Percentiles rank a stretch among this genome's conserved stretches.
Evolutionary conservation across 2,797 vertebrate species (phyloP).

Genomic region (Sebastes paucispinis): DNA sequence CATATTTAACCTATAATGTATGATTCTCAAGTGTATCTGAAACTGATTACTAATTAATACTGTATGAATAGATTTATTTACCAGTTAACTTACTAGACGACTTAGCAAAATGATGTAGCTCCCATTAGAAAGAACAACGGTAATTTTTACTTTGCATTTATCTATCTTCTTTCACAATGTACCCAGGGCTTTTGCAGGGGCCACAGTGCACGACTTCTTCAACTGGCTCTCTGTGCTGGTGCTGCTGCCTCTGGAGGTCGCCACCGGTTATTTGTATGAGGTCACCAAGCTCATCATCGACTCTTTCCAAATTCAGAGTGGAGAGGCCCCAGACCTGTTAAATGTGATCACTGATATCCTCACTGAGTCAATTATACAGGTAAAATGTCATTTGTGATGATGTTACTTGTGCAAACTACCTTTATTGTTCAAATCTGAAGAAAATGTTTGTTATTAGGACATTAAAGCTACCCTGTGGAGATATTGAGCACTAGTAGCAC

Average conservation of each 20-base stretch:
- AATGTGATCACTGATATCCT: slow-evolving; percentile 95
- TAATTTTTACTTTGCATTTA: neutral
- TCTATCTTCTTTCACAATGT: neutral
- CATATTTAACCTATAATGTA: neutral
- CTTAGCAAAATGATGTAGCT: neutral
- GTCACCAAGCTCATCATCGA: slow-evolving; percentile 86
- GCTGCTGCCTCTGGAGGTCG: slow-evolving; percentile 89
- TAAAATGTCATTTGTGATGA: slow-evolving; percentile 8
- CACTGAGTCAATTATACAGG: slow-evolving; percentile 91
- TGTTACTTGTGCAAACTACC: neutral
- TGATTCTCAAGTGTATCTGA: neutral
- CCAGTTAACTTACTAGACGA: neutral
- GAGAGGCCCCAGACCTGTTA: slow-evolving; percentile 90
- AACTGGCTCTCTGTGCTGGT: slow-evolving; percentile 95
- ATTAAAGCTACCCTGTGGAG: neutral
- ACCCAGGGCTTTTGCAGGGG: slow-evolving; percentile 93
- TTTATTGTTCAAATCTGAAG: neutral
- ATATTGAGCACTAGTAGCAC: neutral
- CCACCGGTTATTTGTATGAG: slow-evolving; percentile 85
- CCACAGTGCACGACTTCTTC: slow-evolving; percentile 97
- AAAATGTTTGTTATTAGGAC: neutral
- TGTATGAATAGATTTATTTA: neutral
- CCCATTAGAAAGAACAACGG: neutral
- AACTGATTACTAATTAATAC: neutral
- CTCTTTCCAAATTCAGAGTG: slow-evolving; percentile 88